phyloP scores from a whole-genome alignment of 2,797 vertebrate genomes.

The Tokudaia tokunoshimensis region DNA sequence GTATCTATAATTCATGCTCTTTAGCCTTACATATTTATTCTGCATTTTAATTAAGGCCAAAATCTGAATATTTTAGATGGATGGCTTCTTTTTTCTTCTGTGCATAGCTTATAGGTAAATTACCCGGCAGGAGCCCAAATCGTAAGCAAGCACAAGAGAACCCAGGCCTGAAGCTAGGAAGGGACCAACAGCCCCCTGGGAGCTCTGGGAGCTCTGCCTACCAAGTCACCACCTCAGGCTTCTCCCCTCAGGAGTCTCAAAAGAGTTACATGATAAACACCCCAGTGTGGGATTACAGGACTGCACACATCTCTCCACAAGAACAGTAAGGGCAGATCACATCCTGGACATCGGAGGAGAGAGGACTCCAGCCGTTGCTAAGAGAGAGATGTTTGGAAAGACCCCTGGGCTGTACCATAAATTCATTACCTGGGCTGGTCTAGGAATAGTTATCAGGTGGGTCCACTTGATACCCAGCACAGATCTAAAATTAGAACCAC shows the following conservation, averaged over 20 bases:
- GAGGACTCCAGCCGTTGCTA: rapidly evolving
- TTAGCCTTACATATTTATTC: slow-evolving; percentile 80
- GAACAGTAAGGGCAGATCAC: background rate
- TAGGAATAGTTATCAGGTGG: rapidly evolving
- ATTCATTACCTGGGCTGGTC: rapidly evolving
- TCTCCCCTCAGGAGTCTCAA: background rate
- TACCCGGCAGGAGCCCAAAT: slow-evolving; percentile 68
- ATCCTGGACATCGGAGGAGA: background rate
- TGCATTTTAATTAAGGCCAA: slow-evolving; percentile 81
- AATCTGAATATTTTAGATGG: slow-evolving; percentile 75
- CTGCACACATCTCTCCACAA: background rate
- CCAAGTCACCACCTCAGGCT: background rate
- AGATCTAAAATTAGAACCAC: background rate
- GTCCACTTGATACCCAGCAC: background rate
- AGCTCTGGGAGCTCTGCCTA: background rate
- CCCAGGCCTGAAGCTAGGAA: background rate
- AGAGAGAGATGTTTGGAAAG: background rate
- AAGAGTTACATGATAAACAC: background rate
- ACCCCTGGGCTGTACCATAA: background rate
- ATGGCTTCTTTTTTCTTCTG: slow-evolving; percentile 65
- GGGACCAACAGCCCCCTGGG: background rate
- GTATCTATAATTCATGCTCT: slow-evolving; percentile 84
- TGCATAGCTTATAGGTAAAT: slow-evolving; percentile 75
- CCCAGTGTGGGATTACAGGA: background rate
- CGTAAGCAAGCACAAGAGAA: slow-evolving; percentile 65